Base-by-base conservation (phyloP, 2,888 invertebrate genomes). In the Cheilosia soror region DNA sequence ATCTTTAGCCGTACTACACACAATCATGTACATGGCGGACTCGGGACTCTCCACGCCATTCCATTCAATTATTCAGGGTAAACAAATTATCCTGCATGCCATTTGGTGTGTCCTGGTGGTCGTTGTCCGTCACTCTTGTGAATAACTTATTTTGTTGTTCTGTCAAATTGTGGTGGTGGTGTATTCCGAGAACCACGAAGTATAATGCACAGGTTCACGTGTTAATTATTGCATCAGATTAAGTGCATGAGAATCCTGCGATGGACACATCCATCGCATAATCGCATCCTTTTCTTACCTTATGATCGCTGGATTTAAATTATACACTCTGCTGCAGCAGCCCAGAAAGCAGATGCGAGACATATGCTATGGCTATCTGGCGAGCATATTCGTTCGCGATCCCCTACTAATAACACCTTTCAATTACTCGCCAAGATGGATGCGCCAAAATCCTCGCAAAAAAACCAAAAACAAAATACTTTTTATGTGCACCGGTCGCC, bases 331-430 rank as follows among this genome's bases (percentile, higher is more conserved):
- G 49, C 42, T 9, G 7, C 11, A 15, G 29, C 29, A 29, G 4
- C 20, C 20, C 20, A 20, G 20, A 20, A 42, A 69, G 84, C 79
- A 80, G 84, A 80, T 84, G 84, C n/a, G 58, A 73, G 20, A 49
- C 85, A 85, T 81, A 76, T 85, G 85, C 72, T 62, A 44, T 58
- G 55, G 37, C 49, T 60, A 37, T 57, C 57, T 44, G 31, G 11
- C 49, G 51, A 72, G 66, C 71, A 66, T 20, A 20, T 76, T 27
- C 31, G 65, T 71, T 76, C 75, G 85, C 76, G 85, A 85, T 81
- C 68, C 81, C 72, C 85, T 85, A 85, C 85, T 85, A 85, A 85
- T 85, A 81, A 85, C 81, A 85, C 85, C 85, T 85, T 85, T 85
- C 85, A 85, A 85, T 85, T 85, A 81, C 76, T 71, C 57, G 81